Conservation (phyloP, 1,140 invertebrate genomes). For the Anoplophora glabripennis region DNA sequence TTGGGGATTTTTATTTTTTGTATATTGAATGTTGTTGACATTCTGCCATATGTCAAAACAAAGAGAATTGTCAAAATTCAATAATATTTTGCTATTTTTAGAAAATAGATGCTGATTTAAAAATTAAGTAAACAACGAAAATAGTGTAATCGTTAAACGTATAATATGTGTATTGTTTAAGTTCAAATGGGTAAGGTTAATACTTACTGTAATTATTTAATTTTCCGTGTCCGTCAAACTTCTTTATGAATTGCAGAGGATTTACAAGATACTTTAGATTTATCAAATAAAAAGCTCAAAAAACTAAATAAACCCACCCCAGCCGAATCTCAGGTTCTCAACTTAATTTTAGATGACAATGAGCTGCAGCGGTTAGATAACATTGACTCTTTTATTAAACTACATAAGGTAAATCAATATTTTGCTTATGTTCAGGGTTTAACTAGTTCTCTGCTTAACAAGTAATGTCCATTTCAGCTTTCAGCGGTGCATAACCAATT, state of each 20-base stretch:
- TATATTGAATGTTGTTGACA: too few relatives aligned
- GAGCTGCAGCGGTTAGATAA: constrained; percentile 82
- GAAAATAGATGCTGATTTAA: background rate
- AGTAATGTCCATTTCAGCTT: constrained; percentile 55
- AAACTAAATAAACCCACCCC: constrained; percentile 67
- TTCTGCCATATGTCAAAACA: background rate
- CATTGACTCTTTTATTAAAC: constrained; percentile 73
- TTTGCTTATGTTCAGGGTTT: constrained; percentile 1
- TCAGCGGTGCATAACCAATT: constrained; percentile 81
- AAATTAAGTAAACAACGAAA: constrained; percentile 3
- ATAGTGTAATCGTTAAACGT: background rate
- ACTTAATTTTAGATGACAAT: constrained; percentile 82
- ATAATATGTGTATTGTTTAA: background rate
- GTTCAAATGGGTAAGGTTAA: constrained; percentile 12
- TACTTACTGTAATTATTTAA: background rate
- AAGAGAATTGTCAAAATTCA: constrained; percentile 1
- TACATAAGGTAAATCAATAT: constrained; percentile 67
- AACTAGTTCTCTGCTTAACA: background rate
- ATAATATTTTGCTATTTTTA: constrained; percentile 3
- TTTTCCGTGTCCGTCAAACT: background rate
- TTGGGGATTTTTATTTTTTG: too few relatives aligned
- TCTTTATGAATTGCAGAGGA: constrained; percentile 25
- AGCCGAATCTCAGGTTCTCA: constrained; percentile 64
- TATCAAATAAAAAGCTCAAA: constrained; percentile 68
- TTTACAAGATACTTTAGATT: constrained; percentile 53